These are phyloP conservation scores for Eledona agricola DNA, from an alignment of 2,888 invertebrate genomes.

Conservation along the genomic window DNA sequence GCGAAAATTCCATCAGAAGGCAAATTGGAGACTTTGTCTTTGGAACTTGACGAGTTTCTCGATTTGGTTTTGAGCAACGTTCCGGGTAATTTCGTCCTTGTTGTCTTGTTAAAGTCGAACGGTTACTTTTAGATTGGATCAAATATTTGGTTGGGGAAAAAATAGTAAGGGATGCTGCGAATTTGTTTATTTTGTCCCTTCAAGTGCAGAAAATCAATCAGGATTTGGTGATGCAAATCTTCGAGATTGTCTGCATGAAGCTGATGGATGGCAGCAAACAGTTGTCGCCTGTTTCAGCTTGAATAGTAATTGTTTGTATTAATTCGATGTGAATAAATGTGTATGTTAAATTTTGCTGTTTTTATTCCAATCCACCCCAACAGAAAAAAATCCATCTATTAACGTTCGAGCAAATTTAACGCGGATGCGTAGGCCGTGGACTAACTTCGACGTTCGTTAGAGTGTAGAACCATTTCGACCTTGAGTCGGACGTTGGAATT, in stretches of 20 bases:
- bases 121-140: conserved; percentile 50
- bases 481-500: no score
- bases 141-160: conserved; percentile 60
- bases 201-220: conserved; percentile 63
- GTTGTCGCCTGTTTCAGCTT: conserved; percentile 48
- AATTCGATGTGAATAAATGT: not conserved
- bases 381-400: no score
- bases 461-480: no score
- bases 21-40: conserved; percentile 46
- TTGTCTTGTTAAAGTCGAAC: not conserved
- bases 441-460: no score
- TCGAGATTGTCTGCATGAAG: conserved; percentile 58
- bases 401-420: no score
- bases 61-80: conserved; percentile 48
- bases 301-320: no score
- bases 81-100: conserved; percentile 56
- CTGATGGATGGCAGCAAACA: conserved; percentile 51
- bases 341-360: no score
- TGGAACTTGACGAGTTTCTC: conserved; percentile 55
- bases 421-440: no score
- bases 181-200: conserved; percentile 61
- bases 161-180: conserved; percentile 54
- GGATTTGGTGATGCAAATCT: conserved; percentile 63
- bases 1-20: conserved; percentile 47
- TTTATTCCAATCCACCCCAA: no score